Percentiles rank a stretch among this genome's conserved stretches.
Evolutionary conservation across 2,113 vertebrate genomes (phyloP).

Genomic region (Tretioscincus oriximinensis): DNA sequence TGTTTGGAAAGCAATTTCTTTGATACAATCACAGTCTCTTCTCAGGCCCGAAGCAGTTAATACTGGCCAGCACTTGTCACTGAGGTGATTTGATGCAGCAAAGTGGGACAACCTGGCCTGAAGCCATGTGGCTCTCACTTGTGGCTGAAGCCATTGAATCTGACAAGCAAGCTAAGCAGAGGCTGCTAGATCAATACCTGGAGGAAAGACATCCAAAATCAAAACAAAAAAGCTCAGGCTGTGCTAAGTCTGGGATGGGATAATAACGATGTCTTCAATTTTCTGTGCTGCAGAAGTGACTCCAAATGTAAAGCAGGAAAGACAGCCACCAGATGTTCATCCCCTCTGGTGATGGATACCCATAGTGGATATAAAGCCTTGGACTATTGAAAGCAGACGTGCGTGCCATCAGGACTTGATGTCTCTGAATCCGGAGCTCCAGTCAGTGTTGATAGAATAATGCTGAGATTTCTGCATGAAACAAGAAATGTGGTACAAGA

Average conservation of each 20-base stretch:
- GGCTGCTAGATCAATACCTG: constrained; percentile 7
- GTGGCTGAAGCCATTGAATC: constrained; percentile 13
- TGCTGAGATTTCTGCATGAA: not conserved
- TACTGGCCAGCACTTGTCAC: not conserved
- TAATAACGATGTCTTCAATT: not conserved
- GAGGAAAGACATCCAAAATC: not conserved
- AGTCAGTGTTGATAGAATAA: not conserved
- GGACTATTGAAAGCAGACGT: not conserved
- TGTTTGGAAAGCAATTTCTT: too few species aligned
- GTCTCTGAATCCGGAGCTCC: not conserved
- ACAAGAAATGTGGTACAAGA: not conserved
- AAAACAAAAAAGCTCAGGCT: not conserved
- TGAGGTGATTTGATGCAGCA: not conserved
- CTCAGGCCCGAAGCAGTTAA: not conserved
- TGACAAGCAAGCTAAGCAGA: constrained; percentile 23
- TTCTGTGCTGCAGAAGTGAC: not conserved
- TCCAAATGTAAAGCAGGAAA: not conserved
- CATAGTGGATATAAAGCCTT: not conserved
- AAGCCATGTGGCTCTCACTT: not conserved
- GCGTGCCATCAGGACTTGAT: not conserved
- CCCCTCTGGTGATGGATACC: not conserved
- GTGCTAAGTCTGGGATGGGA: not conserved
- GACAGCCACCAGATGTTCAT: not conserved
- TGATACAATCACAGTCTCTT: not conserved
- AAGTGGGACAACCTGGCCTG: not conserved